Percentiles rank a stretch among this genome's conserved stretches.
These are phyloP conservation scores for Nomada goodeniana DNA, from an alignment of 2,888 invertebrate genomes.

Conservation along the genomic window DNA sequence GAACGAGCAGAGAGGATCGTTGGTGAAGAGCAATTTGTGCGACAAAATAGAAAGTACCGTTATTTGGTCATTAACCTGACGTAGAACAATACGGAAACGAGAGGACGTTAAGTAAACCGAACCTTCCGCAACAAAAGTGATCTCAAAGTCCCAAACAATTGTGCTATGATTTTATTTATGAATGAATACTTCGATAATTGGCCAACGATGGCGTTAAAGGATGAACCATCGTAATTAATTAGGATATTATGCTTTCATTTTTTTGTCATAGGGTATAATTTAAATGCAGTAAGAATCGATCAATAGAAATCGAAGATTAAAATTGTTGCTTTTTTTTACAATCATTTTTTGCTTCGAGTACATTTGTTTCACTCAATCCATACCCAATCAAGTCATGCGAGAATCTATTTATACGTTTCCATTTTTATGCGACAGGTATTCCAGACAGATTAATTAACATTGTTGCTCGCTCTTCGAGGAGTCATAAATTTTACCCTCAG, in stretches of 20 bases:
- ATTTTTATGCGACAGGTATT: neutral
- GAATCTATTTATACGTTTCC: neutral
- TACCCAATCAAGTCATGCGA: neutral
- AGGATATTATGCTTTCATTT: too few relatives aligned
- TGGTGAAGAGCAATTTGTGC: neutral
- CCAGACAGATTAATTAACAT: conserved; percentile 1
- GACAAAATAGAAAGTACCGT: conserved; percentile 25
- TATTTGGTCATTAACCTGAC: conserved; percentile 23
- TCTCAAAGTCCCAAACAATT: neutral
- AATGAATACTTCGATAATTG: too few relatives aligned
- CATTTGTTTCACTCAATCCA: neutral
- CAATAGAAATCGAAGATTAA: too few relatives aligned
- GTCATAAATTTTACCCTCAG: conserved; percentile 5
- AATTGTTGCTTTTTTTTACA: neutral
- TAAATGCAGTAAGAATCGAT: too few relatives aligned
- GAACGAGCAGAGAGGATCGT: neutral
- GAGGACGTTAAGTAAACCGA: neutral
- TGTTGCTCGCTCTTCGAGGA: neutral
- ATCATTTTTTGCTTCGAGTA: neutral
- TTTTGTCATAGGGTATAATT: too few relatives aligned
- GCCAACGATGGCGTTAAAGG: too few relatives aligned
- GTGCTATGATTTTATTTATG: too few relatives aligned
- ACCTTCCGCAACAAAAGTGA: neutral
- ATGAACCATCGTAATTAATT: too few relatives aligned
- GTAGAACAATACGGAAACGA: neutral